These are phyloP conservation scores for Grammomys surdaster DNA, from an alignment of 2,113 vertebrate species.

Conservation along the genomic window DNA sequence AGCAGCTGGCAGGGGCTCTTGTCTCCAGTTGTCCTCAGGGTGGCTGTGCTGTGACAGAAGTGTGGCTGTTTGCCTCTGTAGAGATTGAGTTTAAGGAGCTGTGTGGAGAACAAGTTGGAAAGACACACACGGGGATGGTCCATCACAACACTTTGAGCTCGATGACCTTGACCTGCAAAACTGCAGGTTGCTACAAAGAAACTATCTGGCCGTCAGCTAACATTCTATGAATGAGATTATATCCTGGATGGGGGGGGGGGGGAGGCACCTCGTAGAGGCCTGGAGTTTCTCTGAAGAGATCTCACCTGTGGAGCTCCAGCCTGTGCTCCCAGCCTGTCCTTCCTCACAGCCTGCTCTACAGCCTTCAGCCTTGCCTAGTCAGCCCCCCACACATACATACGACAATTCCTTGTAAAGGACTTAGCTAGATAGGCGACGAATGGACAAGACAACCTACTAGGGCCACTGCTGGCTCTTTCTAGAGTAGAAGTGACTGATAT, in stretches of 20 bases:
- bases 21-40: neutral
- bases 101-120: neutral
- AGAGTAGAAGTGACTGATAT: neutral
- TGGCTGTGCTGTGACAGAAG: neutral
- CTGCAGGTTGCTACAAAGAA: neutral
- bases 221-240: slow-evolving; percentile 4
- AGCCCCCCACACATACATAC: neutral
- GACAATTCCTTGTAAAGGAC: neutral
- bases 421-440: neutral
- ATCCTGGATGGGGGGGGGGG: neutral
- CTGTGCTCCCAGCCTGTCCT: neutral
- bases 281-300: slow-evolving; percentile 14
- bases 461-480: neutral
- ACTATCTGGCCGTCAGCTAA: neutral
- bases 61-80: neutral
- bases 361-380: slow-evolving; percentile 11
- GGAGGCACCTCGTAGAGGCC: neutral
- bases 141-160: slow-evolving; percentile 1
- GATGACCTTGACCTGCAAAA: neutral
- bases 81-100: slow-evolving; percentile 16
- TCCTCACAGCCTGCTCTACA: neutral
- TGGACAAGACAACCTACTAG: neutral
- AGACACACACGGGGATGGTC: neutral
- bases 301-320: neutral
- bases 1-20: neutral